phyloP scores from a whole-genome alignment of 2,797 vertebrate species.

The Erethizon dorsatum region DNA sequence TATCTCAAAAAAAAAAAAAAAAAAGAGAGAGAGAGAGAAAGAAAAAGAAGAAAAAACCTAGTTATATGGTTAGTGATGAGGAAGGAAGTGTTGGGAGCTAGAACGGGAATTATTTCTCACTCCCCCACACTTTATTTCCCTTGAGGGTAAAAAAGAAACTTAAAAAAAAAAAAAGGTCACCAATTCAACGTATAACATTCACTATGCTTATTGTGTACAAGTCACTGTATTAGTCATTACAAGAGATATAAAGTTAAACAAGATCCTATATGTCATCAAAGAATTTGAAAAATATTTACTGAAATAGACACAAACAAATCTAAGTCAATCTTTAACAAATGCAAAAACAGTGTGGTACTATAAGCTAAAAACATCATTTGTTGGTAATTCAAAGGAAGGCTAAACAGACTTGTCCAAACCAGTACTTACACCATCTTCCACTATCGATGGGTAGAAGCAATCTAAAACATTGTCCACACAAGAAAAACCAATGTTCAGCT shows the following conservation, averaged over 20 bases:
- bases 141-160: background rate
- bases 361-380: background rate
- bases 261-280: background rate
- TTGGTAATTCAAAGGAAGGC: background rate
- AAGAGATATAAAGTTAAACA: background rate
- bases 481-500: background rate
- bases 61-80: background rate
- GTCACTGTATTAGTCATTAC: background rate
- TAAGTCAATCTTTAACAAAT: conserved; percentile 21
- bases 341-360: background rate
- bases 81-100: background rate
- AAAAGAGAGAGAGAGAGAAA: background rate
- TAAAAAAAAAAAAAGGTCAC: background rate
- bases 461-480: background rate
- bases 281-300: conserved; percentile 36
- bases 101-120: background rate
- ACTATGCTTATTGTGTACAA: background rate
- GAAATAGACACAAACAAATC: background rate
- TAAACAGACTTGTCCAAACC: background rate
- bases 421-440: background rate
- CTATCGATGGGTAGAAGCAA: background rate
- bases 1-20: background rate
- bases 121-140: background rate
- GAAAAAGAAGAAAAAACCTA: background rate
- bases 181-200: background rate